Percentiles rank a stretch among this genome's conserved stretches.
phyloP scores from a whole-genome alignment of 2,113 vertebrate species.

The Lepus timidus region DNA sequence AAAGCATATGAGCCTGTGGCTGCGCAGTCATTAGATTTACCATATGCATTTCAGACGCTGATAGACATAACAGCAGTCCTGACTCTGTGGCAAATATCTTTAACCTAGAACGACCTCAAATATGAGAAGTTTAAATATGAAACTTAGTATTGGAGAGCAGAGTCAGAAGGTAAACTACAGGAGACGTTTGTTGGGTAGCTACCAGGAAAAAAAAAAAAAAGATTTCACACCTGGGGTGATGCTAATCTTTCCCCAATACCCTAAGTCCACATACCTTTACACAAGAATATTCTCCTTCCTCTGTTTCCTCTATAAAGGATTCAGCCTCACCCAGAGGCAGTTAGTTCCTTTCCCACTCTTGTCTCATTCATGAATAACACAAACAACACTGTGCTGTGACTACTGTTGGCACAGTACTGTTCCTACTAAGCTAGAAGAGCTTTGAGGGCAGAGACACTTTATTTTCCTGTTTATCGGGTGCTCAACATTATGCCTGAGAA shows the following conservation, averaged over 20 bases:
- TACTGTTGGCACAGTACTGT: not conserved
- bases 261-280: not conserved
- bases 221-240: not conserved
- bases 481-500: not conserved
- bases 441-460: not conserved
- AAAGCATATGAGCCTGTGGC: not conserved
- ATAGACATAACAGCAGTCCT: not conserved
- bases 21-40: not conserved
- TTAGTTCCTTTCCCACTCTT: not conserved
- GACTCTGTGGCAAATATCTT: not conserved
- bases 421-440: not conserved
- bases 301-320: not conserved
- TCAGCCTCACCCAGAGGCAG: not conserved
- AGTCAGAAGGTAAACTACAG: not conserved
- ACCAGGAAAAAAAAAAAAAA: not conserved
- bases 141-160: not conserved
- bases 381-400: not conserved
- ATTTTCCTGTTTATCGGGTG: not conserved
- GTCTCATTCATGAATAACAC: not conserved
- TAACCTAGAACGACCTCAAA: not conserved
- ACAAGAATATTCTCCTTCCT: not conserved
- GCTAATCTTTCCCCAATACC: not conserved
- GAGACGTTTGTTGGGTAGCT: not conserved
- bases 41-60: not conserved
- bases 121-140: constrained; percentile 9